These are phyloP conservation scores for Artemisiospiza belli DNA, from an alignment of 2,113 vertebrate species.

Conservation along the genomic window DNA sequence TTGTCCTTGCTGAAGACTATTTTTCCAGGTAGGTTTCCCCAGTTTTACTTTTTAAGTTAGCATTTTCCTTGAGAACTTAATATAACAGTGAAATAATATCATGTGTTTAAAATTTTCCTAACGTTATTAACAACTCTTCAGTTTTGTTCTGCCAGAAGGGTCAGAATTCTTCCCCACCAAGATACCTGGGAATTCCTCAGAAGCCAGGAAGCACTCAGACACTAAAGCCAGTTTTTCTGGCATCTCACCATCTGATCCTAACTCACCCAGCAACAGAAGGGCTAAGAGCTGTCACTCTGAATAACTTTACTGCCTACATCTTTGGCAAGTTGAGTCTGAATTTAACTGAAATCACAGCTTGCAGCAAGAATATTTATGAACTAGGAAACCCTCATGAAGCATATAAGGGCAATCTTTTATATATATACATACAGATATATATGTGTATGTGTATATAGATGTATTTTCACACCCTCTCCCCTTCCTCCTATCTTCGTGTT, in stretches of 20 bases:
- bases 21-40: neutral
- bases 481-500: constrained; percentile 14
- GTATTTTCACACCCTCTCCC: neutral
- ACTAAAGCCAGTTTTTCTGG: neutral
- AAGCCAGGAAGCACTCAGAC: neutral
- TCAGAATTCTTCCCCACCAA: neutral
- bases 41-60: neutral
- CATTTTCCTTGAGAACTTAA: neutral
- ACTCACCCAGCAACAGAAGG: neutral
- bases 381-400: constrained; percentile 24
- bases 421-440: neutral
- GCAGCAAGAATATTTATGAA: constrained; percentile 41
- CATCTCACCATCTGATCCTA: neutral
- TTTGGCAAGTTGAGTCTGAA: constrained; percentile 2
- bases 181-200: neutral
- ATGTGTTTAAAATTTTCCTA: neutral
- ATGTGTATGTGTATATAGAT: neutral
- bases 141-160: neutral
- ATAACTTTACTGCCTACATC: constrained; percentile 1
- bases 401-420: neutral
- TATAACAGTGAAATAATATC: neutral
- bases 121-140: neutral
- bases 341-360: constrained; percentile 38
- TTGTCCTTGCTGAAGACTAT: neutral
- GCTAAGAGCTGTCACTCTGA: constrained; percentile 34